A percentile compares a stretch with the other conserved stretches of the same genome.
phyloP scores from a whole-genome alignment of 2,797 vertebrate species.

The Distichodus sexfasciatus region DNA sequence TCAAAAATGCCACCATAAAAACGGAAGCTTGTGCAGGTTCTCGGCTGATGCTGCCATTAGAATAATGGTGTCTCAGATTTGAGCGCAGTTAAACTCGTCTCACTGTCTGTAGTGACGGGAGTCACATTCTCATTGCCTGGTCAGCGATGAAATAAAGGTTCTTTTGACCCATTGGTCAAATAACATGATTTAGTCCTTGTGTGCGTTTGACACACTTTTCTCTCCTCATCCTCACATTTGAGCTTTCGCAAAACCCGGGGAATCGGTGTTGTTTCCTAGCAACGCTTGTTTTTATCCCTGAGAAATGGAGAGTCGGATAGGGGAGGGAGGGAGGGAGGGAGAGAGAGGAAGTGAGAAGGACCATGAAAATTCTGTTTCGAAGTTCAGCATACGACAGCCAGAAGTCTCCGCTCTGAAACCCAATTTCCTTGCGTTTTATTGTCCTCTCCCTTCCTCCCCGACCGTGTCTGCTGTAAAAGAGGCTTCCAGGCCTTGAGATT shows the following conservation, averaged over 20 bases:
- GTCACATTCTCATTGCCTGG: not conserved
- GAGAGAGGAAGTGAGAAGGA: constrained; percentile 2
- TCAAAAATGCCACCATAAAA: too few species aligned
- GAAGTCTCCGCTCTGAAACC: not conserved
- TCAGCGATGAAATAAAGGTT: too few species aligned
- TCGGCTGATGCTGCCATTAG: too few species aligned
- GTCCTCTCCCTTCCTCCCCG: not conserved
- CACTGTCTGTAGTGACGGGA: not conserved
- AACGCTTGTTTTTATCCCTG: constrained; percentile 38
- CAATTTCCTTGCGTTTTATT: not conserved
- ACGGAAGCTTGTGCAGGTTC: too few species aligned
- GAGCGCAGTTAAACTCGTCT: not conserved
- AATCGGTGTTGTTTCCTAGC: constrained; percentile 29
- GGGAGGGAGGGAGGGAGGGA: constrained; percentile 20
- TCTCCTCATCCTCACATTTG: not conserved
- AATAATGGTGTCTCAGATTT: too few species aligned
- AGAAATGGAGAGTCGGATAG: too few species aligned
- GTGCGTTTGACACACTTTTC: not conserved
- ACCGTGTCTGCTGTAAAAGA: not conserved
- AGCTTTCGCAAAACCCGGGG: constrained; percentile 3
- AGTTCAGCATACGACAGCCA: constrained; percentile 9
- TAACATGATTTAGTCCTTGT: not conserved
- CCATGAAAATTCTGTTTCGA: constrained; percentile 12
- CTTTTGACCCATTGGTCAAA: not conserved
- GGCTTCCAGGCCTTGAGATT: not conserved